These are phyloP conservation scores for Pteronura brasiliensis DNA, from an alignment of 2,113 vertebrate species.

Conservation along the genomic window DNA sequence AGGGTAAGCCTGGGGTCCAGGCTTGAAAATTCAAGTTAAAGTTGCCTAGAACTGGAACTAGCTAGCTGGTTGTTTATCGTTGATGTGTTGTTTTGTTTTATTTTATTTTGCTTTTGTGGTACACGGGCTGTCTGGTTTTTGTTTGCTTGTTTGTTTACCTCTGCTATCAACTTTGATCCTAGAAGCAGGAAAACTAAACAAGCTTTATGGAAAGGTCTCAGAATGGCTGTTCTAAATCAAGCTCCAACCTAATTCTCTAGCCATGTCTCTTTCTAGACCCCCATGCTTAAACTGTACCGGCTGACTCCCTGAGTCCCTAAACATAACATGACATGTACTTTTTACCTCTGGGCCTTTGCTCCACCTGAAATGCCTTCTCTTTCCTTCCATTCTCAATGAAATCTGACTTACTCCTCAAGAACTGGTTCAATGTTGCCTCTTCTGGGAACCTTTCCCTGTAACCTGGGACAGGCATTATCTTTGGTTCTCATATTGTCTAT, in stretches of 20 bases:
- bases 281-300: neutral
- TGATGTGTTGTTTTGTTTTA: neutral
- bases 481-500: neutral
- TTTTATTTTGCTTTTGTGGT: neutral
- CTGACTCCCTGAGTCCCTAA: neutral
- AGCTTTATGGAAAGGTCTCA: neutral
- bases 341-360: neutral
- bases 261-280: neutral
- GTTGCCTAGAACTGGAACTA: neutral
- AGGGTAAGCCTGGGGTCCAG: constrained; percentile 24
- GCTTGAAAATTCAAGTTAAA: constrained; percentile 43
- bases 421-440: neutral
- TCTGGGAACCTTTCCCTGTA: neutral
- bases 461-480: neutral
- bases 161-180: constrained; percentile 4
- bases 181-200: constrained; percentile 19
- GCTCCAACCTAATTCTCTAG: neutral
- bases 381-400: constrained; percentile 24
- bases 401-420: neutral
- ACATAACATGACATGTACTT: neutral
- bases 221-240: constrained; percentile 15
- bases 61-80: neutral
- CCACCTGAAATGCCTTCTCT: constrained; percentile 5
- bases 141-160: neutral
- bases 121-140: neutral